phyloP scores from a whole-genome alignment of 53 echinoderm and acorn worm species.

The Pentamera pediparva region DNA sequence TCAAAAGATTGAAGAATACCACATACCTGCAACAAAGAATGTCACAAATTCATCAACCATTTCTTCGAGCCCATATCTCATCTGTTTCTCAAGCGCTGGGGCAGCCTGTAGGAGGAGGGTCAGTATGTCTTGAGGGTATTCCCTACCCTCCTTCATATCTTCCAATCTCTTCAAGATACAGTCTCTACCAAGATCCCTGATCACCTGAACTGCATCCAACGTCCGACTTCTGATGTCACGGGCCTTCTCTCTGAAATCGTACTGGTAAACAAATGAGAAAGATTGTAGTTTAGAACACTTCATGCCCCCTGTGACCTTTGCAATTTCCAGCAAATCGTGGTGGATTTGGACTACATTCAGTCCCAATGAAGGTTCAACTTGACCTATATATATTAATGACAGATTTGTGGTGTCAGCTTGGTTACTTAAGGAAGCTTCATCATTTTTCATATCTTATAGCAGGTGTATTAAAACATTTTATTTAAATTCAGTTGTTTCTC shows the following conservation, averaged over 20 bases:
- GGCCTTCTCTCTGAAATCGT: neutral
- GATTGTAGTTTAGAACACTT: too few relatives aligned
- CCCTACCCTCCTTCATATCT: neutral
- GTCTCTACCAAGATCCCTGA: neutral
- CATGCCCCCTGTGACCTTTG: too few relatives aligned
- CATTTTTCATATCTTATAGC: too few relatives aligned
- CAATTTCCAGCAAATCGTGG: too few relatives aligned
- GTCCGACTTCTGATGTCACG: neutral
- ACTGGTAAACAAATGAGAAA: neutral
- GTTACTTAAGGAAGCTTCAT: too few relatives aligned
- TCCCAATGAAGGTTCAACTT: too few relatives aligned
- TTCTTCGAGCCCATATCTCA: neutral
- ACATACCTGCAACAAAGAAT: slow-evolving; percentile 1
- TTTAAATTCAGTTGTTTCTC: too few relatives aligned
- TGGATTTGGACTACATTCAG: too few relatives aligned
- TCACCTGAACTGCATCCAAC: neutral
- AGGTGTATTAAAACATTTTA: too few relatives aligned
- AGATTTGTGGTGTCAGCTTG: too few relatives aligned
- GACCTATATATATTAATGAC: too few relatives aligned
- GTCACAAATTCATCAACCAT: slow-evolving; percentile 6
- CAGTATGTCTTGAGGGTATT: slow-evolving; percentile 4
- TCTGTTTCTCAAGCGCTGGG: neutral
- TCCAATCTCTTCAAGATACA: neutral
- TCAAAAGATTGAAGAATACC: too few relatives aligned
- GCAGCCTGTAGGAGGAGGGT: neutral